Conservation (phyloP, 2,113 vertebrate genomes). For the Cavia porcellus region DNA sequence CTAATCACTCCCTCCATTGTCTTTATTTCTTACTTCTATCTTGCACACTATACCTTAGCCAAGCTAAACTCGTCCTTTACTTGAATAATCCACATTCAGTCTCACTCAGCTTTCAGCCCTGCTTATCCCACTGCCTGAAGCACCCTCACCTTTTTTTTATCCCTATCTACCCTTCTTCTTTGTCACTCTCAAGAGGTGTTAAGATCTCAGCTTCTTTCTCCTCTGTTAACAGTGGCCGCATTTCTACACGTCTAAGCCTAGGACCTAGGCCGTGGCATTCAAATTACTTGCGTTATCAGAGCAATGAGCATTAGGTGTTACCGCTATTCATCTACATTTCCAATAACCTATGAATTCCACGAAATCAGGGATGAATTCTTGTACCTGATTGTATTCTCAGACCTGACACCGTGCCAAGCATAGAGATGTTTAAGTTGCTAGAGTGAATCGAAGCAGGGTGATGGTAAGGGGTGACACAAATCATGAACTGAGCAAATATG, state of each 20-base stretch:
- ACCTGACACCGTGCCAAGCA: neutral
- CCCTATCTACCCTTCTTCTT: neutral
- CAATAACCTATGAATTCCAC: neutral
- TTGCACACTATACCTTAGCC: neutral
- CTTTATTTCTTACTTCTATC: neutral
- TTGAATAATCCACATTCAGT: neutral
- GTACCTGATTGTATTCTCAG: neutral
- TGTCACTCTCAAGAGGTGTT: neutral
- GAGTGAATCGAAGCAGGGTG: neutral
- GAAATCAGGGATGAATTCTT: neutral
- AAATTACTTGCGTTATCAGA: neutral
- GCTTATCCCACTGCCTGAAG: neutral
- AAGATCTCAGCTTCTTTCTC: neutral
- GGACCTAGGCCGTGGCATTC: fast-evolving
- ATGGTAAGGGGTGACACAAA: neutral
- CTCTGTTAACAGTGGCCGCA: neutral
- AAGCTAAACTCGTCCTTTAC: neutral
- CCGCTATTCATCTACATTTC: neutral
- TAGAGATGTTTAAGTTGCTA: neutral
- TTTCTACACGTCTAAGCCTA: neutral
- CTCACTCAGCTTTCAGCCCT: neutral
- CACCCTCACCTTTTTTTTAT: neutral
- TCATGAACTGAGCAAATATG: neutral
- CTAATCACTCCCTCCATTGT: neutral
- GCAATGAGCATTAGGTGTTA: neutral